Conservation (phyloP, 1,140 invertebrate genomes). For the Polypedilum pembai region DNA sequence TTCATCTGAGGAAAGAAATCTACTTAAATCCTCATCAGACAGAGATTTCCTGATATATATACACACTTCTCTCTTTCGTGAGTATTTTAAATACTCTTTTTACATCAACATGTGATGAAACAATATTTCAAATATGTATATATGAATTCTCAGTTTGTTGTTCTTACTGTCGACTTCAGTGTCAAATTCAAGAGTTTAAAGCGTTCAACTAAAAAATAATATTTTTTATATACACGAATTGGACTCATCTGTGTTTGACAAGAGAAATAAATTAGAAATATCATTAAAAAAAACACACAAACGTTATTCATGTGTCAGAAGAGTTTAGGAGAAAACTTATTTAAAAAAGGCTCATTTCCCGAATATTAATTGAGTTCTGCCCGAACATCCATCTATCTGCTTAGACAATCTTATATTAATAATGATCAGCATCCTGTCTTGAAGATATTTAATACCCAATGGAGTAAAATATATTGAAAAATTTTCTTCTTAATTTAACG, state of each 20-base stretch:
- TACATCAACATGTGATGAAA: conserved; percentile 6
- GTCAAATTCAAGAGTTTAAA: too few species aligned
- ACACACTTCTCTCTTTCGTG: background rate
- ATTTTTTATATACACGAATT: background rate
- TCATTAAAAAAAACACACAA: conserved; percentile 17
- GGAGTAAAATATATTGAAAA: too few species aligned
- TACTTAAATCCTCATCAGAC: conserved; percentile 11
- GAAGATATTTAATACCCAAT: too few species aligned
- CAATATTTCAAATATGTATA: background rate
- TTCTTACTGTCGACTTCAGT: too few species aligned
- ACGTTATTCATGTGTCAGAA: conserved; percentile 8
- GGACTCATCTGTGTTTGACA: conserved; percentile 25
- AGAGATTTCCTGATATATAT: background rate
- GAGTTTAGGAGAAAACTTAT: conserved; percentile 2
- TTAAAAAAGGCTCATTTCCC: conserved; percentile 14
- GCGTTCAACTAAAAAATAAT: background rate
- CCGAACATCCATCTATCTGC: too few species aligned
- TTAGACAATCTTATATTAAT: too few species aligned
- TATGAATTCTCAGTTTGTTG: background rate
- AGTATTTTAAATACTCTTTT: background rate
- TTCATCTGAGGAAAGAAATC: background rate
- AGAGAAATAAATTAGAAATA: conserved; percentile 27
- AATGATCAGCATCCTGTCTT: too few species aligned
- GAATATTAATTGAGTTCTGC: conserved; percentile 7
- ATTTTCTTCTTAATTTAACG: too few species aligned